Evolutionary conservation across 2,797 vertebrate genomes (phyloP).

Genomic region (Thunnus albacares): DNA sequence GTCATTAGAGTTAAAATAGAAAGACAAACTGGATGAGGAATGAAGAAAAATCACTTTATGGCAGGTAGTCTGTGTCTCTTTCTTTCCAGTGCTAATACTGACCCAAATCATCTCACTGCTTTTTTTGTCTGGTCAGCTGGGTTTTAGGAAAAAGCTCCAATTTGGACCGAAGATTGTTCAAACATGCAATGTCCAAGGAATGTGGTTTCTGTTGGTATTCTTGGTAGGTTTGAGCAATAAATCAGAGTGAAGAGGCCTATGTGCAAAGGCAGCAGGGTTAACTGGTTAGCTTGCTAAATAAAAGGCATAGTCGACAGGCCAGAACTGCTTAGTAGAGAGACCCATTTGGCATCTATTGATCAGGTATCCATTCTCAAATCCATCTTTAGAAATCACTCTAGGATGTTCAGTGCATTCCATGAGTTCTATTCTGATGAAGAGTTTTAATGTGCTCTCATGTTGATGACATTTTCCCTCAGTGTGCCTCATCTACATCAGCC

Average conservation of each 20-base stretch:
- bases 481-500: constrained; percentile 22
- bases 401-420: constrained; percentile 36
- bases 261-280: constrained; percentile 48
- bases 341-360: no score
- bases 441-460: constrained; percentile 15
- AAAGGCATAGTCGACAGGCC: background rate
- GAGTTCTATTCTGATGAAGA: constrained; percentile 31
- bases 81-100: background rate
- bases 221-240: constrained; percentile 20
- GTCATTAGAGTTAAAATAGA: background rate
- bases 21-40: constrained; percentile 10
- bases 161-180: background rate
- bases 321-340: no score
- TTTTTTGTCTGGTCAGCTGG: constrained; percentile 28
- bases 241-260: constrained; percentile 47
- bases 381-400: constrained; percentile 16
- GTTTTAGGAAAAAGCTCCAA: constrained; percentile 1
- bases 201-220: constrained; percentile 36
- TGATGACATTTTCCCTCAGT: constrained; percentile 20
- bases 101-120: background rate
- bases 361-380: constrained; percentile 14
- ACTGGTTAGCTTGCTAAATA: constrained; percentile 33
- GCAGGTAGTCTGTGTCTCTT: background rate
- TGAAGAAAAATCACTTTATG: constrained; percentile 31
- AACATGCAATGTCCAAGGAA: constrained; percentile 5